Base-by-base conservation (phyloP, 1,140 invertebrate genomes). In the Thalassaphorura encarpata region DNA sequence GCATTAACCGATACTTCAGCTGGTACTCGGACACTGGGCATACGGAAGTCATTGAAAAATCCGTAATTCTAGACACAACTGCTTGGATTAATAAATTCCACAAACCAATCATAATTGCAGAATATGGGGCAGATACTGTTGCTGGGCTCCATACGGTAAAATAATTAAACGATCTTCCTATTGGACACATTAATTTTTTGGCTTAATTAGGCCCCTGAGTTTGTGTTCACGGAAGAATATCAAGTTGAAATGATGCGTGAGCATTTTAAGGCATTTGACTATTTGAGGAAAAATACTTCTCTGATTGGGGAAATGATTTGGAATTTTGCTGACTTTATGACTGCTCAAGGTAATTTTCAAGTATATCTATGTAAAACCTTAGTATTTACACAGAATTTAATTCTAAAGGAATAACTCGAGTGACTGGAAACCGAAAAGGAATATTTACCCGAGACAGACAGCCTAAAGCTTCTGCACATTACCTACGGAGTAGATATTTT, bases 241-340 rank as follows among this genome's bases (percentile, higher is more conserved):
- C 81, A 83, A 69, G 69, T 72, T 16, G 77, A 78, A 50, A 66
- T 80, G 46, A 68, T 83, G 62, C 58, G 67, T 23, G 66, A 76
- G 57, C 75, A 81, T 66, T 78, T 80, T 59, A 67, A 72, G 59
- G 75, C 73, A 0, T 80, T 83, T 67, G 80, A 83, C 66, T 56
- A 61, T 29, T 58, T 80, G 5, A 62, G 63, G 16, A 18, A 57
- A 15, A 67, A 71, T 50, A 69, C 71, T 15, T 73, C 69, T 52
- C 71, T 83, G 29, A 70, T 78, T 29, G 81, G 80, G 15, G 81
- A 83, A 24, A 77, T 80, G 72, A 75, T 81, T 40, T 82, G 80
- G 80, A 83, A 83, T 62, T 83, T 83, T 72, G 81, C 79, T 24
- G 79, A 81, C 66, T 81, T 81, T 62, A 75, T 76, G 67, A 81